Evolutionary conservation across 30 jellyfish, hydroid and myxozoan species (phyloP).

Genomic region (Aurelia sp.): DNA sequence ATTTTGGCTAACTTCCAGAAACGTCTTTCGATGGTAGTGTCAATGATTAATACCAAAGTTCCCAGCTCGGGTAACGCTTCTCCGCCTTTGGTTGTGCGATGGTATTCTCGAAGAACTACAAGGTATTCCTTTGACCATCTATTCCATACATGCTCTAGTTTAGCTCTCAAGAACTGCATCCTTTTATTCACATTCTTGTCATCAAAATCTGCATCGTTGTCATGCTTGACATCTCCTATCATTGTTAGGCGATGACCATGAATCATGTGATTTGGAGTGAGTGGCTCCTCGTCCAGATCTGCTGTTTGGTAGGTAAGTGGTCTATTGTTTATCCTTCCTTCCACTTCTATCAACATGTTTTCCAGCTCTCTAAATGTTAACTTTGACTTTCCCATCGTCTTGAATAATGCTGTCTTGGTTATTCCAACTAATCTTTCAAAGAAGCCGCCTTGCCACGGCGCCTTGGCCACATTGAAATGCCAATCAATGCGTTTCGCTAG

Average conservation of each 20-base stretch:
- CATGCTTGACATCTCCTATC: conserved; percentile 54
- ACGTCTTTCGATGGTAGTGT: conserved; percentile 29
- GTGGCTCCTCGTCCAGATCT: conserved; percentile 22
- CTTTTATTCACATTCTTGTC: conserved; percentile 34
- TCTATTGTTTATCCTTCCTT: not conserved
- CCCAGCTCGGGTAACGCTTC: conserved; percentile 14
- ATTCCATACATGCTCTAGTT: too few relatives aligned
- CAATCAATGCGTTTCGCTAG: conserved; percentile 24
- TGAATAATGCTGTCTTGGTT: conserved; percentile 41
- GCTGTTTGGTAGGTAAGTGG: conserved; percentile 40
- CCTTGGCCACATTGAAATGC: conserved; percentile 26
- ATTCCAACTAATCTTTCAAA: conserved; percentile 29
- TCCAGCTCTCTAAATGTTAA: conserved; percentile 37
- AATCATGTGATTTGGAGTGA: conserved; percentile 39
- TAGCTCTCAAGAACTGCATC: not conserved
- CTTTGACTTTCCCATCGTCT: conserved; percentile 37
- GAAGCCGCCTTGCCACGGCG: conserved; percentile 50
- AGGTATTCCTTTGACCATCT: too few relatives aligned
- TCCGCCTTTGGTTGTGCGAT: conserved; percentile 20
- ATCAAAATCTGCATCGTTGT: conserved; percentile 39
- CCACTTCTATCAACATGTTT: conserved; percentile 7
- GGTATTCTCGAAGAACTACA: conserved; percentile 16
- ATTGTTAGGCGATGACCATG: conserved; percentile 24
- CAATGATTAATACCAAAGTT: conserved; percentile 46
- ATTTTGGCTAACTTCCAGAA: conserved; percentile 47